Conservation (phyloP, 1,140 invertebrate species). For the Campoletis sonorensis region DNA sequence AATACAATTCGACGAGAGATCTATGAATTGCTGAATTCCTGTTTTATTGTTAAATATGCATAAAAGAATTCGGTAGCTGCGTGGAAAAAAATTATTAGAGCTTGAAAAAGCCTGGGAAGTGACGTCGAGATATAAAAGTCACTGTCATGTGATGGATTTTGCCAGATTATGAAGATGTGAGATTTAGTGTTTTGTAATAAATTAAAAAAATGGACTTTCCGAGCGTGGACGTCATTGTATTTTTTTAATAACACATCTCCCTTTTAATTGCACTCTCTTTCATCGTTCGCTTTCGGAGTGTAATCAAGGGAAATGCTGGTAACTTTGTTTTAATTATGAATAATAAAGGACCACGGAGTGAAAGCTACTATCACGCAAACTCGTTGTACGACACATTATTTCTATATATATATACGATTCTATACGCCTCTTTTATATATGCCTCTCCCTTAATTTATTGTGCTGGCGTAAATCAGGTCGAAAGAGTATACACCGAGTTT, state of each 20-base stretch:
- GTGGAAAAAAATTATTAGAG: too few relatives aligned
- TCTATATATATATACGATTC: neutral
- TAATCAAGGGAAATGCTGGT: slow-evolving; percentile 31
- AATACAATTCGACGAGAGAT: too few relatives aligned
- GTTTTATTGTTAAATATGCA: too few relatives aligned
- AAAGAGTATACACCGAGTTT: neutral
- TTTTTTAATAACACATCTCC: slow-evolving; percentile 35
- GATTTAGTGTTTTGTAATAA: neutral
- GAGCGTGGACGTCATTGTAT: slow-evolving; percentile 20
- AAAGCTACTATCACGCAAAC: slow-evolving; percentile 16
- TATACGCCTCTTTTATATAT: neutral
- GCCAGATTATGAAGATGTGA: neutral
- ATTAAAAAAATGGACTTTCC: slow-evolving; percentile 1
- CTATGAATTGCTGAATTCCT: too few relatives aligned
- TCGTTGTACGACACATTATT: neutral
- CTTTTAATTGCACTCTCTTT: slow-evolving; percentile 20
- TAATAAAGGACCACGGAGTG: slow-evolving; percentile 16
- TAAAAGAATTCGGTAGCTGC: too few relatives aligned
- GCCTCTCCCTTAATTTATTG: slow-evolving; percentile 1
- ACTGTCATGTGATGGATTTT: neutral
- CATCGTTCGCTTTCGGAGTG: slow-evolving; percentile 19
- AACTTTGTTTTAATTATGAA: slow-evolving; percentile 37
- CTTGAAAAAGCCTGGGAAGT: neutral
- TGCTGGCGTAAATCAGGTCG: slow-evolving; percentile 9
- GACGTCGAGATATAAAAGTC: neutral